These are phyloP conservation scores for Syngnathoides biaculeatus DNA, from an alignment of 2,113 vertebrate species.

Conservation along the genomic window DNA sequence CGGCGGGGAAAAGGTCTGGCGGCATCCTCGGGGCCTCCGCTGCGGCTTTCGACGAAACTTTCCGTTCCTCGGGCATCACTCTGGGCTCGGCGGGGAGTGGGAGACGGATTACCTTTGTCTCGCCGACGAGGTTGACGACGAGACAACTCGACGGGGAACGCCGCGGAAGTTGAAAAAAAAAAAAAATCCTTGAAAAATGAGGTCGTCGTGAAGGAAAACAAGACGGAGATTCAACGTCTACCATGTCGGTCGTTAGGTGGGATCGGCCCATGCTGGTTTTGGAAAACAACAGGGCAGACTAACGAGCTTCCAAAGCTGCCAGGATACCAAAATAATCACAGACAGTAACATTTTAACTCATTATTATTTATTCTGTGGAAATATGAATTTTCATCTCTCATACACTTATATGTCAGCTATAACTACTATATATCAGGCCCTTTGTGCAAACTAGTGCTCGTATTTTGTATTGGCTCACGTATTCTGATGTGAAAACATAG, in stretches of 20 bases:
- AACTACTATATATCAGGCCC: no score
- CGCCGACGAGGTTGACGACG: conserved; percentile 42
- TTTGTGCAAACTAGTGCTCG: no score
- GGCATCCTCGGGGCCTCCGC: conserved; percentile 11
- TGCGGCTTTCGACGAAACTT: background rate
- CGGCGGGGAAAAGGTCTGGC: conserved; percentile 37
- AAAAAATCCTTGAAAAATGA: background rate
- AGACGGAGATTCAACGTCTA: background rate
- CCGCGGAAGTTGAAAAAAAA: background rate
- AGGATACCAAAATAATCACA: no score
- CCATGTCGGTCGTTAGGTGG: background rate
- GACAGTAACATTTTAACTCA: no score
- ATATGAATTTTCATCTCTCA: no score
- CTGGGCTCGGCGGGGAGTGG: conserved; percentile 16
- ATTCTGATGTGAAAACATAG: no score
- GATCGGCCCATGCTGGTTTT: no score
- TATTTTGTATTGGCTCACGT: no score
- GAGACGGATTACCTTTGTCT: conserved; percentile 49
- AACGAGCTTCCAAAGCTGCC: no score
- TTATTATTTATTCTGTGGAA: no score
- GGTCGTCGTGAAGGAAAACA: background rate
- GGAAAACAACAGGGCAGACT: no score
- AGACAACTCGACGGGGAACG: conserved; percentile 7
- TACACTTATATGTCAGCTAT: no score
- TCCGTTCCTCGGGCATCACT: conserved; percentile 22